Base-by-base conservation (phyloP, 2,888 invertebrate species). In the Bembecia ichneumoniformis region DNA sequence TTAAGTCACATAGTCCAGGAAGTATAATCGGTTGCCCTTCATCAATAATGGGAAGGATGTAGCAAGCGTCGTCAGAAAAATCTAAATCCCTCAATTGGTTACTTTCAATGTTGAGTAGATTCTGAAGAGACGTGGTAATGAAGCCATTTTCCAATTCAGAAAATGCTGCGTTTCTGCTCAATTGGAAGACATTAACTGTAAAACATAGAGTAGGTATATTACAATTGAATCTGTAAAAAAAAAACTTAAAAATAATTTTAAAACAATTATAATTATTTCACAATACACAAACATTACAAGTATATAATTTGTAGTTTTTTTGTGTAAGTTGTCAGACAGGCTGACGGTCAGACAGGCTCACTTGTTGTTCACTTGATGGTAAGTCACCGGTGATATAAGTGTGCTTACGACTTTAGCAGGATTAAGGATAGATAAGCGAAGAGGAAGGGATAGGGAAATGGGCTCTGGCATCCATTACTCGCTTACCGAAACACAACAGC, bases 151-250 rank as follows among this genome's bases (percentile, higher is more conserved):
- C 58, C 58, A 75, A 56, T 4, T 53, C 60, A 0, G 61, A 52
- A 34, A 55, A 60, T 0, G 52, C 36, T 0, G 55, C 52, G 1
- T 50, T 16, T 52, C 71, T 62, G 36, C 71, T 65, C n/a, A 82
- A 58, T 36, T 74, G 69, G 80, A 80, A 82, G 51, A 82, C 46
- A 52, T 68, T 61, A n/a, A 84, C 83, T 84, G 70, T 43, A 54
- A 67, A 50, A 28, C 9, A 28, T 9, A 28, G 7, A 28, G 28
- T 28, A 28, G 1, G 3, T 28, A 2, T 7, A 7, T 20, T 20
- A 20, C 20, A 20, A 5, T 20, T 20, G 4, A 1, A 20, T 20
- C 5, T 4, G 20, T 20, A 20, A 5, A 51, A 34, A 43, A 50
- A 5, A 43, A 14, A 4, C 3, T 44, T 44, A 14, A 15, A 40